Base-by-base conservation (phyloP, 2,888 invertebrate genomes). In the Brachypalpus laphriformis region DNA sequence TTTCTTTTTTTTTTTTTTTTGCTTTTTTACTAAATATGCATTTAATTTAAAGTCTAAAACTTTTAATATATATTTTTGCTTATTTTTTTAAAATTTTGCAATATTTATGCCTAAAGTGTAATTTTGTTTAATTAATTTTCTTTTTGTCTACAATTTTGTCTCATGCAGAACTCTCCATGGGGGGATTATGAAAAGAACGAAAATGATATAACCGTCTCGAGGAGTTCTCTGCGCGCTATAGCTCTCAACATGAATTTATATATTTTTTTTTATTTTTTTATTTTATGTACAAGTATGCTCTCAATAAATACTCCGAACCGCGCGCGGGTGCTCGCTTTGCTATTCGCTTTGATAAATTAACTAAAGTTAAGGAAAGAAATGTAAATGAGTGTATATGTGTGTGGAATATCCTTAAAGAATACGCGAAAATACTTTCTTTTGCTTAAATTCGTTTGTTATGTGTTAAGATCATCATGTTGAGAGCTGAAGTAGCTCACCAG, bases 401-500 rank as follows among this genome's bases (percentile, higher is more conserved):
- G 57, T 54, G 70, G 57, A 45, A 63, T 61, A 82, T 72, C 47
- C 74, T 68, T 70, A 63, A n/a, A 57, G 74, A 70, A 70, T 82
- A 68, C n/a, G 66, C 66, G 66, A 72, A 61, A 83, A 80, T 89
- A 89, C 88, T 88, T 87, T 82, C 71, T 71, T 87, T 87, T 80
- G 87, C 86, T 63, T 82, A 87, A 78, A 89, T 85, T 89, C 88
- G 89, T 88, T 91, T 93, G 93, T 94, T 95, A 95, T 93, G 95
- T 94, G 91, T 97, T 97, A 89, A 97, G 94, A 92, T 97, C 97
- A 90, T 97, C 97, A 91, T 97, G 94, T 92, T 97, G 97, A 90
- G 97, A 97, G 88, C 97, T 97, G 92, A 97, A 97, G 93, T 98
- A 98, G 91, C 97, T 97, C 78, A 97, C 97, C 89, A 98, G 94